Conservation (phyloP, 2,888 invertebrate species). For the Catocala nupta region DNA sequence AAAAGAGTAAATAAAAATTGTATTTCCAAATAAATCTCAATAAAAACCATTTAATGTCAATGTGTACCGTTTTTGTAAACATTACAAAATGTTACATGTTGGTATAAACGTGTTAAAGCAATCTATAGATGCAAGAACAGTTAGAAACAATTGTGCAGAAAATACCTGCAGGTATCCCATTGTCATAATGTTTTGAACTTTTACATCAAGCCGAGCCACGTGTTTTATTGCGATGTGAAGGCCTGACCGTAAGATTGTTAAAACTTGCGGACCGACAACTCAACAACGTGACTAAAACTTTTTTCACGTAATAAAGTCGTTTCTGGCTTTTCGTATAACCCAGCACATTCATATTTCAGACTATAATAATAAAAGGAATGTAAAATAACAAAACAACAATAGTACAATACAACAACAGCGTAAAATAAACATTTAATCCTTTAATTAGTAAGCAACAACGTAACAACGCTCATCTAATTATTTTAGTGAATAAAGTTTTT, state of each 20-base stretch:
- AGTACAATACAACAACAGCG: neutral
- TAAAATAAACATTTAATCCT: constrained; percentile 13
- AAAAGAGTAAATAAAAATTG: too few relatives aligned
- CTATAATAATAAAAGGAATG: neutral
- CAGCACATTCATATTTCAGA: neutral
- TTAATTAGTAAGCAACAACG: constrained; percentile 20
- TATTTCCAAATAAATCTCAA: too few relatives aligned
- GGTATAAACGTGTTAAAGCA: too few relatives aligned
- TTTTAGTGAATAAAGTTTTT: constrained; percentile 31
- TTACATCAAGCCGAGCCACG: constrained; percentile 27
- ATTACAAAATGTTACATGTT: too few relatives aligned
- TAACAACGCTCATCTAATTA: constrained; percentile 21
- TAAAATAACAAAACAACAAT: neutral
- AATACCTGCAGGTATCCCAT: too few relatives aligned
- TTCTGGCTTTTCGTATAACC: neutral
- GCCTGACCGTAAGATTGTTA: constrained; percentile 11
- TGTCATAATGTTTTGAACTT: constrained; percentile 12
- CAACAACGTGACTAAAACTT: constrained; percentile 23
- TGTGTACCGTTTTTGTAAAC: too few relatives aligned
- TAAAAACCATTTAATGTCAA: too few relatives aligned
- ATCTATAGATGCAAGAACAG: too few relatives aligned
- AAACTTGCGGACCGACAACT: constrained; percentile 21
- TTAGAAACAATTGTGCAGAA: too few relatives aligned
- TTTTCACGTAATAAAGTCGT: constrained; percentile 12
- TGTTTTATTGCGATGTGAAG: constrained; percentile 30